Evolutionary conservation across 2,113 vertebrate genomes (phyloP).

Genomic region (Gnathonemus echidnorhynchus): DNA sequence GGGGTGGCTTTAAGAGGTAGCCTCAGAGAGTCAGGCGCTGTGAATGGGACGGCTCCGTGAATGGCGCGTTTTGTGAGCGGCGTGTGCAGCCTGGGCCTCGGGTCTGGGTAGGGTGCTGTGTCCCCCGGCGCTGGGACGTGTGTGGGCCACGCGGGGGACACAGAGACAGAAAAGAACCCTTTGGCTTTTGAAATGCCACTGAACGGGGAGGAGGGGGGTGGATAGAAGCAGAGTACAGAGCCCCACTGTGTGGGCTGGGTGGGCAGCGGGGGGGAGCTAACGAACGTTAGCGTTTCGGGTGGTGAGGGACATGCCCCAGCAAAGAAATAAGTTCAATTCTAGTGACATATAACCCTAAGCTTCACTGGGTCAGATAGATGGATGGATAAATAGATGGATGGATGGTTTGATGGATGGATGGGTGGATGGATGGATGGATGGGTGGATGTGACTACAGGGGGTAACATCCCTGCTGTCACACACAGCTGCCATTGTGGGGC

Average conservation of each 20-base stretch:
- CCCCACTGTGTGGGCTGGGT: background rate
- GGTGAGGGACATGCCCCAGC: background rate
- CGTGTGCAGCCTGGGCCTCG: background rate
- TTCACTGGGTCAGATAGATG: background rate
- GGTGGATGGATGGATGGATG: background rate
- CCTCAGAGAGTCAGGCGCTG: background rate
- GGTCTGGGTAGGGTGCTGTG: background rate
- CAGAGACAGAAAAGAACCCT: background rate
- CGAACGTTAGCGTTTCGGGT: background rate
- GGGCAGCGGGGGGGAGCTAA: background rate
- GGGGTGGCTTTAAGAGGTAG: background rate
- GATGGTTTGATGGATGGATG: background rate
- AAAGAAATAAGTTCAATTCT: background rate
- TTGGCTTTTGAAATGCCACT: background rate
- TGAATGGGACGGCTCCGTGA: conserved; percentile 7
- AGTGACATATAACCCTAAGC: background rate
- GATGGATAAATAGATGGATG: background rate
- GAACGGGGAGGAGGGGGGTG: background rate
- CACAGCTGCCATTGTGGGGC: background rate
- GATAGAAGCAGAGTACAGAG: background rate
- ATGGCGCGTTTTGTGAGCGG: background rate
- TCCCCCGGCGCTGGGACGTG: background rate
- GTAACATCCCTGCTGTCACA: background rate
- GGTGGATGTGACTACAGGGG: background rate
- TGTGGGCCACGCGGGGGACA: background rate